Conservation (phyloP, 2,113 vertebrate genomes). For the Scomber japonicus region DNA sequence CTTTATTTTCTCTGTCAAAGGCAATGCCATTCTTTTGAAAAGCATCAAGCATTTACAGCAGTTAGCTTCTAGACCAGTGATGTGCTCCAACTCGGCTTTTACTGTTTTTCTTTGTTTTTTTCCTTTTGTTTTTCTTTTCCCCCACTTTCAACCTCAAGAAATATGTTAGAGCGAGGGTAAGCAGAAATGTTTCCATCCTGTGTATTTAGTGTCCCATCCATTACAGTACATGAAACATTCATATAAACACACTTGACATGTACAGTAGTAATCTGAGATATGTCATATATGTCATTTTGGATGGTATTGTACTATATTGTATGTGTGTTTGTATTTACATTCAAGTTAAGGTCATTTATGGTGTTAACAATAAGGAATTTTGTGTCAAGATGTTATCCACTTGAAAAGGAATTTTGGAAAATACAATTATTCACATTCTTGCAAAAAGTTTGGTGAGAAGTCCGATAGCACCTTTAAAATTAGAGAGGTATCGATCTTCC, state of each 20-base stretch:
- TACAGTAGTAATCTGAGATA: neutral
- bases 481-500: no score
- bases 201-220: constrained; percentile 46
- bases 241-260: neutral
- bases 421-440: neutral
- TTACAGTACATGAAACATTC: constrained; percentile 18
- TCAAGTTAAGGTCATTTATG: constrained; percentile 11
- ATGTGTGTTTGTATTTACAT: constrained; percentile 33
- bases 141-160: constrained; percentile 86
- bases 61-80: constrained; percentile 1
- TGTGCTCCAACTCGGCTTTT: constrained; percentile 15
- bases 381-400: constrained; percentile 61
- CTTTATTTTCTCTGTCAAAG: constrained; percentile 25
- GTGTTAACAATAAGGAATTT: constrained; percentile 39
- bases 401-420: neutral
- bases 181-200: constrained; percentile 58
- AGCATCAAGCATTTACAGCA: constrained; percentile 11
- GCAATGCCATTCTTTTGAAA: constrained; percentile 7
- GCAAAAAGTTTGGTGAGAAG: no score
- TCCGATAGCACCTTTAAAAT: no score
- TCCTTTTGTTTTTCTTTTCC: constrained; percentile 24
- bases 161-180: constrained; percentile 91
- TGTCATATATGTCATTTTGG: neutral
- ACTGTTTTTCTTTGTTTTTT: constrained; percentile 38
- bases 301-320: neutral